Percentiles rank a stretch among this genome's conserved stretches.
These are phyloP conservation scores for Morinoia aosen DNA, from an alignment of 2,888 invertebrate genomes.

Conservation along the genomic window DNA sequence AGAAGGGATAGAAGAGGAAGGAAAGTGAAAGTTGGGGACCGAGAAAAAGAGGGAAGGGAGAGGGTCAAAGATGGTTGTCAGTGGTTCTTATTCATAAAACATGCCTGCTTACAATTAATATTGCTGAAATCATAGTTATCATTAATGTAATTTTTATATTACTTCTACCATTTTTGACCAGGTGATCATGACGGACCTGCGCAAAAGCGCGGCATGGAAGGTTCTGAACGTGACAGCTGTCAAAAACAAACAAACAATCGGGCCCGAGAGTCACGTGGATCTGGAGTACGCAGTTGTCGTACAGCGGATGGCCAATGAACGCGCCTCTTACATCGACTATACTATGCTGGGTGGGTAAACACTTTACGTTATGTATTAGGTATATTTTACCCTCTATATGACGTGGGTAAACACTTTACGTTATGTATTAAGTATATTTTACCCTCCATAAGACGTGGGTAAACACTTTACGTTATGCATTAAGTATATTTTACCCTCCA, in stretches of 20 bases:
- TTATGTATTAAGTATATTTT: background rate
- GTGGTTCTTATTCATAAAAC: too few species aligned
- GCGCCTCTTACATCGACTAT: conserved; percentile 76
- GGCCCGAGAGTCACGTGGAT: conserved; percentile 57
- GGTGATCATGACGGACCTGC: background rate
- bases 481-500: background rate
- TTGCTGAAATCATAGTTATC: background rate
- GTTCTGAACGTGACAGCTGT: background rate
- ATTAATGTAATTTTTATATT: background rate
- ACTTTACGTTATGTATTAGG: background rate
- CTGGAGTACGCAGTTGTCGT: conserved; percentile 76
- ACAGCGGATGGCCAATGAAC: conserved; percentile 76
- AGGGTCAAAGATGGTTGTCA: too few species aligned
- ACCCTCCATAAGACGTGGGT: background rate
- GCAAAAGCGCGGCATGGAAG: background rate
- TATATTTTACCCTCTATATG: background rate
- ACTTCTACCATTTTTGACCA: background rate
- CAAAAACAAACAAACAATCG: conserved; percentile 73
- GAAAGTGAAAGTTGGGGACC: too few species aligned
- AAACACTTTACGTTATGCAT: too few species aligned
- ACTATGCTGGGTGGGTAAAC: conserved; percentile 73
- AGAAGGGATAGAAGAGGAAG: too few species aligned
- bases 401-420: too few species aligned
- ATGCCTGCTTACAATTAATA: too few species aligned
- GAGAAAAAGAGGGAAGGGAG: too few species aligned